Conservation (phyloP, 2,888 invertebrate genomes). For the Theretra japonica region DNA sequence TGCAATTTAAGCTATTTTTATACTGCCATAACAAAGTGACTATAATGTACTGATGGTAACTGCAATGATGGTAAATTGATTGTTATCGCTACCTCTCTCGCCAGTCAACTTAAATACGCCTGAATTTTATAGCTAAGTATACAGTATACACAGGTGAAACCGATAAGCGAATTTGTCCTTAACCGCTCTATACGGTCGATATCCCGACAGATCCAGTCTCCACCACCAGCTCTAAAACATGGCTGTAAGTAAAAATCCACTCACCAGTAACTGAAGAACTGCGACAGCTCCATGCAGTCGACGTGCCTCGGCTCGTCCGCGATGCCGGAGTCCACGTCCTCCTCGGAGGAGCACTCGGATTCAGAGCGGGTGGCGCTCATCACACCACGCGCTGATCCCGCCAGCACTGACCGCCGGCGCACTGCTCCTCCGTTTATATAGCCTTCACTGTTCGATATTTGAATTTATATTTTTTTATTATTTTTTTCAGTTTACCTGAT, state of each 20-base stretch:
- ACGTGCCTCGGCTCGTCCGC: constrained; percentile 62
- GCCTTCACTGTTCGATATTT: constrained; percentile 14
- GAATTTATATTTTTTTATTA: not conserved
- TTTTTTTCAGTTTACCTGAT: not conserved
- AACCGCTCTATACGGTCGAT: too few species aligned
- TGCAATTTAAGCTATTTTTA: too few species aligned
- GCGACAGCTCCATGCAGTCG: constrained; percentile 78
- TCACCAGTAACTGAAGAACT: constrained; percentile 78
- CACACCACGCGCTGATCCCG: not conserved
- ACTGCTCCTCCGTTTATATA: not conserved
- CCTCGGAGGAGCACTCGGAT: constrained; percentile 66
- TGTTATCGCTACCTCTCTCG: too few species aligned
- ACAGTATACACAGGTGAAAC: too few species aligned
- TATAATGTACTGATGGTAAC: too few species aligned
- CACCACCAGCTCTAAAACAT: not conserved
- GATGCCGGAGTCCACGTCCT: constrained; percentile 77
- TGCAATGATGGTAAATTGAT: too few species aligned
- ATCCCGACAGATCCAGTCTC: too few species aligned
- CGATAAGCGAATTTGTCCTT: too few species aligned
- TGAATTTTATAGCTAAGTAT: too few species aligned
- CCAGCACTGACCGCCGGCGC: not conserved
- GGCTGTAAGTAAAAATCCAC: constrained; percentile 41
- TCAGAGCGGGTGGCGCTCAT: constrained; percentile 48
- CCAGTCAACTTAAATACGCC: too few species aligned
- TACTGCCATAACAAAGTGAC: too few species aligned